Percentiles rank a stretch among this genome's conserved stretches.
Evolutionary conservation across 2,888 invertebrate genomes (phyloP).

Genomic region (Drepanosiphum platanoidis): DNA sequence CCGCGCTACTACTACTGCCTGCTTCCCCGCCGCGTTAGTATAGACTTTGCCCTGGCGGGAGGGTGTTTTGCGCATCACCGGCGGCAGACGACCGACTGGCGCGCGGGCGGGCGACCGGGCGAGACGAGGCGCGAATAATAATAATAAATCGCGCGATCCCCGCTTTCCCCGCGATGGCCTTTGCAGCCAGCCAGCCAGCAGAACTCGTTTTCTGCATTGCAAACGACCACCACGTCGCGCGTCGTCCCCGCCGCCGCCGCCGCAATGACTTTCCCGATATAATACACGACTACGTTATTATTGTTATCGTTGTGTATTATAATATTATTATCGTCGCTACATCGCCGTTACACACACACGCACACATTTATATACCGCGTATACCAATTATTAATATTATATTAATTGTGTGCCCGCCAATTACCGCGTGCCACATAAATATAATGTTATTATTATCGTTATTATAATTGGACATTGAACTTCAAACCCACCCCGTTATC

Average conservation of each 20-base stretch:
- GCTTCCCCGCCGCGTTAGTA: not conserved
- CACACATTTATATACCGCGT: not conserved
- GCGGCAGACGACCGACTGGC: constrained; percentile 22
- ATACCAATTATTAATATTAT: constrained; percentile 30
- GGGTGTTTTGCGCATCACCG: constrained; percentile 47
- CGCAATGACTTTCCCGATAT: constrained; percentile 19
- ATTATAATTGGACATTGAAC: constrained; percentile 32
- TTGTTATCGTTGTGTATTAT: constrained; percentile 12
- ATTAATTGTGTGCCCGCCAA: constrained; percentile 22
- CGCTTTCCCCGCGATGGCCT: constrained; percentile 15
- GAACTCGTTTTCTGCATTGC: constrained; percentile 17
- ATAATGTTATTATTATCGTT: constrained; percentile 20
- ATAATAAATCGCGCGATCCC: constrained; percentile 40
- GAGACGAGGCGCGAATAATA: constrained; percentile 52
- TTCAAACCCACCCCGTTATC: constrained; percentile 3
- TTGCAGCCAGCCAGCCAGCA: not conserved
- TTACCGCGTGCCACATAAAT: constrained; percentile 30
- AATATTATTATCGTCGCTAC: constrained; percentile 27
- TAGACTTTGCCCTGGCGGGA: not conserved
- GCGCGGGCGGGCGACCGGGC: not conserved
- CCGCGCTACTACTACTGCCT: not conserved
- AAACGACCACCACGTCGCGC: not conserved
- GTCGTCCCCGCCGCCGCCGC: not conserved
- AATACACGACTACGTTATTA: constrained; percentile 18
- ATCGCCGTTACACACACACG: not conserved